Conservation (phyloP, 2,797 vertebrate genomes). For the Taenioides sp. region DNA sequence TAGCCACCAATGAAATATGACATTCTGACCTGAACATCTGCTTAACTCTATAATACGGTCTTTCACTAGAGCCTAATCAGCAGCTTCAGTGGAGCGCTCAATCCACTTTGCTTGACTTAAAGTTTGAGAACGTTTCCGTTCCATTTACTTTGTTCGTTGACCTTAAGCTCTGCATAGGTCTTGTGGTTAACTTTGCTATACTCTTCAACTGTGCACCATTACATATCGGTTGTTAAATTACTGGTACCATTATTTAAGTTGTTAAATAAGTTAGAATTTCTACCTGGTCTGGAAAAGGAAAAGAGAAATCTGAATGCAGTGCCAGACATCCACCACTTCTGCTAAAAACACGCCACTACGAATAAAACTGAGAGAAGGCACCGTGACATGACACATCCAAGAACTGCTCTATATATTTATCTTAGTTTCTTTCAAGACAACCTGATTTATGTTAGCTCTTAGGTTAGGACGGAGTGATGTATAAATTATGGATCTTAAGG, state of each 20-base stretch:
- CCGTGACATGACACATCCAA: constrained; percentile 21
- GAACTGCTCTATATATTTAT: constrained; percentile 22
- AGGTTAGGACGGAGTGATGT: constrained; percentile 3
- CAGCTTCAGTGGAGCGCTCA: constrained; percentile 42
- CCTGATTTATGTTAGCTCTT: constrained; percentile 15
- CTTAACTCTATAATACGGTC: constrained; percentile 20
- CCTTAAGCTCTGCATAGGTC: constrained; percentile 11
- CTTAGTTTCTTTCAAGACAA: constrained; percentile 10
- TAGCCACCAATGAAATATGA: constrained; percentile 5
- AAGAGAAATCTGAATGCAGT: constrained; percentile 24
- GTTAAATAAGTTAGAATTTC: constrained; percentile 1
- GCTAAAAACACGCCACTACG: constrained; percentile 18
- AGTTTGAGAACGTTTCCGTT: constrained; percentile 22
- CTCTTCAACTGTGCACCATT: neutral
- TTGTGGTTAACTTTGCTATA: constrained; percentile 1
- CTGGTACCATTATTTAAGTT: too few species aligned
- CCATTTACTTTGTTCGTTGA: constrained; percentile 21
- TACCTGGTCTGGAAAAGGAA: constrained; percentile 11
- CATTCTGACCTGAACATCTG: constrained; percentile 22
- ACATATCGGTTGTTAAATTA: constrained; percentile 7
- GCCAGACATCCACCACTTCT: constrained; percentile 7
- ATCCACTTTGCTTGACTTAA: constrained; percentile 34
- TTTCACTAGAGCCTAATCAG: constrained; percentile 16
- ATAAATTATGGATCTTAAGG: neutral
- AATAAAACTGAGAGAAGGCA: constrained; percentile 33